Conservation (phyloP, 2,888 invertebrate species). For the Orthosia cruda region DNA sequence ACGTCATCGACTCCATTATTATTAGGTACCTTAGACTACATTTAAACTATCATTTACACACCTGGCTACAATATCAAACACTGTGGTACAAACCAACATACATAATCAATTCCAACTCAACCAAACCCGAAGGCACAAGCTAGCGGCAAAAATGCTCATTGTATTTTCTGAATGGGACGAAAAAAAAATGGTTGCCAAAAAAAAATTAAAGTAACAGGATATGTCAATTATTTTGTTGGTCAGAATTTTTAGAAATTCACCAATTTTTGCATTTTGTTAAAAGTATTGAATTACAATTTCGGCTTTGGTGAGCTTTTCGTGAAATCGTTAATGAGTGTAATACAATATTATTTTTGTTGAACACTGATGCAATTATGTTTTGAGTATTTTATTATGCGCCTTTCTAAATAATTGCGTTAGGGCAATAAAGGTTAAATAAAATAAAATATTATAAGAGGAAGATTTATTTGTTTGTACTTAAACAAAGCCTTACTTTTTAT, state of each 20-base stretch:
- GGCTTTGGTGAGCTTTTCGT: constrained; percentile 28
- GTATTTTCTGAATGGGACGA: constrained; percentile 9
- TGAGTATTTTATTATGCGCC: neutral
- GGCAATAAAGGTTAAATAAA: neutral
- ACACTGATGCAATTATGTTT: constrained; percentile 35
- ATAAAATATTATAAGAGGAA: too few relatives aligned
- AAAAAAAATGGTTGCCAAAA: constrained; percentile 26
- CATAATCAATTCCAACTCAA: constrained; percentile 40
- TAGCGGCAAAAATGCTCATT: constrained; percentile 32
- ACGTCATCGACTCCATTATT: neutral
- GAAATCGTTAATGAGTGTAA: constrained; percentile 63
- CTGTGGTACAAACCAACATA: neutral
- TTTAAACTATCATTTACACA: constrained; percentile 12
- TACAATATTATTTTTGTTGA: constrained; percentile 45
- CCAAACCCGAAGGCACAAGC: constrained; percentile 10
- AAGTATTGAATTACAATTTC: constrained; percentile 58
- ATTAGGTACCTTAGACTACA: neutral
- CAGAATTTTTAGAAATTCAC: constrained; percentile 32
- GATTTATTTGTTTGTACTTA: too few relatives aligned
- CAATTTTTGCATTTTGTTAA: constrained; percentile 31
- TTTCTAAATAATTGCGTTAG: constrained; percentile 7
- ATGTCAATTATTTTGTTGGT: constrained; percentile 72
- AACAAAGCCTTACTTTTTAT: too few relatives aligned
- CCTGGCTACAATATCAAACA: constrained; percentile 20
- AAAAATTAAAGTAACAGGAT: constrained; percentile 72